Base-by-base conservation (phyloP, 1,140 invertebrate genomes). In the Teleopsis dalmanni region DNA sequence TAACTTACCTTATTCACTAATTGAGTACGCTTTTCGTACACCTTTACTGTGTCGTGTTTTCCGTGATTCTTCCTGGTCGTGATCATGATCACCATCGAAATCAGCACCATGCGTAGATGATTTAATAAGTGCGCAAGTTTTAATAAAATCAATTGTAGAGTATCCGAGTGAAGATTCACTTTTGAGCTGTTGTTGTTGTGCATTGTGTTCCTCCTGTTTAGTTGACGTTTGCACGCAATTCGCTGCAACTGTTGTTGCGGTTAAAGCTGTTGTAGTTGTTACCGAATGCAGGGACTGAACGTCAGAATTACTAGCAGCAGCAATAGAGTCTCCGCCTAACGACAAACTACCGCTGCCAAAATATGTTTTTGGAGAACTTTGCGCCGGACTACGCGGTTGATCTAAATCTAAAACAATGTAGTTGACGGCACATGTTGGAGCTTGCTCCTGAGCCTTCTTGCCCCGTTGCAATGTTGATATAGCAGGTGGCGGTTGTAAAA, bases 101-200 rank as follows among this genome's bases (percentile, higher is more conserved):
- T 78, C 74, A 47, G 72, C 57, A 57, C 73, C 74, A 2, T 77
- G 73, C 64, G 48, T 48, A 3, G 54, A 77, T 62, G 47, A 78
- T 76, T 60, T 83, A 74, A 83, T 85, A n/a, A 95, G 73, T 13
- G 91, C 91, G 23, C 83, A 84, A 2, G 92, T 95, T 70, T 88
- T 89, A 59, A 93, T 84, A 70, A 95, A 95, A 72, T 96, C 93
- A 48, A 96, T 96, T 1, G 85, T 91, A 9, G 89, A 91, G 61
- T 95, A 96, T 37, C 88, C 86, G 14, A 58, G 56, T 0, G 62
- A 46, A 45, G 50, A 52, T 50, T 62, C 29, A 50, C 25, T 29
- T 48, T 36, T 25, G 47, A 45, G 41, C 42, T 40, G 54, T 62
- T 65, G 26, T 22, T 13, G 41, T 26, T 31, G 35, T 44, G 29